A percentile compares a stretch with the other conserved stretches of the same genome.
These are phyloP conservation scores for Acridotheres tristis DNA, from an alignment of 2,797 vertebrate genomes.

Conservation along the genomic window DNA sequence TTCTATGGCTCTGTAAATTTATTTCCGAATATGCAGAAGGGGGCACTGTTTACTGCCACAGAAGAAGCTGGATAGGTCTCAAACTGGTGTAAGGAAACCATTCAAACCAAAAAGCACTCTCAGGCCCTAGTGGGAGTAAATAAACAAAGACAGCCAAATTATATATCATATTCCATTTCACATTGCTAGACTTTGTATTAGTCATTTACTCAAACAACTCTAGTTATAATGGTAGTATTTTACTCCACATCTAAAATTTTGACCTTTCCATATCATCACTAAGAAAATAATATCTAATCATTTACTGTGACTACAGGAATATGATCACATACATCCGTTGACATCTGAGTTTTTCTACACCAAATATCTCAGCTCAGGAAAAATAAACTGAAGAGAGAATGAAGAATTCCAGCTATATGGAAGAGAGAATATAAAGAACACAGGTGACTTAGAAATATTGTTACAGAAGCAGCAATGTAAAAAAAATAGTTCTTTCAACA, in stretches of 20 bases:
- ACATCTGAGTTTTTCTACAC: slow-evolving; percentile 15
- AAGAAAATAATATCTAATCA: slow-evolving; percentile 26
- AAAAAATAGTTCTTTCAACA: not conserved
- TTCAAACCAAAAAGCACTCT: not conserved
- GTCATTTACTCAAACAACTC: not conserved
- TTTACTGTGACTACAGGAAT: not conserved
- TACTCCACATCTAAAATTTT: not conserved
- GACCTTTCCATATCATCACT: not conserved
- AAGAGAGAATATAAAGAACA: slow-evolving; percentile 36
- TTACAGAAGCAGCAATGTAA: slow-evolving; percentile 27
- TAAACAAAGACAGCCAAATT: not conserved
- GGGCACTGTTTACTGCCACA: not conserved
- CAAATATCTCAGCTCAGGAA: slow-evolving; percentile 29
- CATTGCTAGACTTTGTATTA: not conserved
- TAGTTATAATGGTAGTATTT: slow-evolving; percentile 3
- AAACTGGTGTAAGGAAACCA: not conserved
- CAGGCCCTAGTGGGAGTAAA: not conserved
- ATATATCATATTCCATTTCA: not conserved
- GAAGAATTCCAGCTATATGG: not conserved
- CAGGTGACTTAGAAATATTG: slow-evolving; percentile 22
- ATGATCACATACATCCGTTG: not conserved
- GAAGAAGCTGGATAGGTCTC: not conserved
- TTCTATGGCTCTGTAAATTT: not conserved
- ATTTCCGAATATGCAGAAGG: not conserved
- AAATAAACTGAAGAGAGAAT: not conserved